phyloP scores from a whole-genome alignment of 2,888 invertebrate species.

The Drosophila anceps region DNA sequence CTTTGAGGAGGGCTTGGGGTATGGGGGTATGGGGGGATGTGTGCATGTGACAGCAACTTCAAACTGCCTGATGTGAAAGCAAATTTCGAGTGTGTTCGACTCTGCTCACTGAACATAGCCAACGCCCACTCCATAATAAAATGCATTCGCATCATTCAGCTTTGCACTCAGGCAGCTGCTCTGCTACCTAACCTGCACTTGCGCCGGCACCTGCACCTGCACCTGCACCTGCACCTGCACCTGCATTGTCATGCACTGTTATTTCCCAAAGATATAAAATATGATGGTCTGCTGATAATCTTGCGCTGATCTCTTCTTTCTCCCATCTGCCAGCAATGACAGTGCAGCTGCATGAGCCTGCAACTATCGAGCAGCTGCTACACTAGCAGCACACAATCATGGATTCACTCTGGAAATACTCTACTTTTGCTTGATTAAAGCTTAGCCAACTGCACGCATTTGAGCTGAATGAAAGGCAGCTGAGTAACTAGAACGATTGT shows the following conservation, averaged over 20 bases:
- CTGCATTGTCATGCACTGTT: slow-evolving; percentile 53
- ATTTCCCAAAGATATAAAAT: slow-evolving; percentile 61
- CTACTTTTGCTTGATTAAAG: neutral
- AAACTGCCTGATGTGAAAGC: slow-evolving; percentile 28
- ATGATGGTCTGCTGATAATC: slow-evolving; percentile 66
- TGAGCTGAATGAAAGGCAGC: neutral
- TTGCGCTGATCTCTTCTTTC: slow-evolving; percentile 2
- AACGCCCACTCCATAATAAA: slow-evolving; percentile 1
- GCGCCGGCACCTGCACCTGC: too few relatives aligned
- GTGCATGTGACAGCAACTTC: slow-evolving; percentile 11
- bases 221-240: too few relatives aligned
- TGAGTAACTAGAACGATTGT: neutral
- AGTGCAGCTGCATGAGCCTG: slow-evolving; percentile 32
- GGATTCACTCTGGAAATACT: neutral
- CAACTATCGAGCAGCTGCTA: neutral
- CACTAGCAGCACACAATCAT: neutral
- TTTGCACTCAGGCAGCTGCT: neutral
- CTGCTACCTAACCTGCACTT: neutral
- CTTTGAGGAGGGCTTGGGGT: slow-evolving; percentile 2
- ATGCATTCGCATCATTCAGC: slow-evolving; percentile 39
- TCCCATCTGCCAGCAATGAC: slow-evolving; percentile 47
- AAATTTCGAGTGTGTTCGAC: slow-evolving; percentile 33
- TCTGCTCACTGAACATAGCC: neutral
- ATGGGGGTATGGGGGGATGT: neutral
- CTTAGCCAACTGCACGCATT: neutral